Conservation (phyloP, 2,797 vertebrate genomes). For the Bradypodion ventrale region DNA sequence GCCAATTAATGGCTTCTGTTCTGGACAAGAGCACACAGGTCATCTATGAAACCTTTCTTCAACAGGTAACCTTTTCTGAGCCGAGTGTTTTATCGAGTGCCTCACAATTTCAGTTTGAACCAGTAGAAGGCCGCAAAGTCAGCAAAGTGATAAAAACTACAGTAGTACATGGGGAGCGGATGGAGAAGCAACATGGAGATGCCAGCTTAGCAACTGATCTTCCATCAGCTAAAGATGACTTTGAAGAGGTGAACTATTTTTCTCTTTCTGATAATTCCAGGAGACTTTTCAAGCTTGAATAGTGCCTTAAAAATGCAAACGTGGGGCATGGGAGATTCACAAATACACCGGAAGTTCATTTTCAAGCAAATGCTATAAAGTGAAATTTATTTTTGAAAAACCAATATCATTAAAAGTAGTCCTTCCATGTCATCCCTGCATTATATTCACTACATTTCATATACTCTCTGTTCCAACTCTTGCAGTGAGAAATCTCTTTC, state of each 20-base stretch:
- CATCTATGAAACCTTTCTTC: constrained; percentile 32
- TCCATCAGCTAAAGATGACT: constrained; percentile 94
- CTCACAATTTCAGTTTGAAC: constrained; percentile 88
- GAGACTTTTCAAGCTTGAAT: fast-evolving
- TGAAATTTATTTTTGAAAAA: neutral
- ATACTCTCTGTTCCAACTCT: no score
- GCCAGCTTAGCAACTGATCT: constrained; percentile 86
- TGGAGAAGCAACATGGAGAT: constrained; percentile 89
- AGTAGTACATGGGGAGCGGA: constrained; percentile 88
- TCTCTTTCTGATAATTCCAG: neutral
- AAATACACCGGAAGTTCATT: neutral
- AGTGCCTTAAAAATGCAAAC: neutral
- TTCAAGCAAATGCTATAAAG: neutral
- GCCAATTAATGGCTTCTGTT: neutral
- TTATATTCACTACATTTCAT: no score
- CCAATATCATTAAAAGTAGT: neutral
- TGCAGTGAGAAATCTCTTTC: no score
- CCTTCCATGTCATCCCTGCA: neutral
- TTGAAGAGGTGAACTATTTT: constrained; percentile 86
- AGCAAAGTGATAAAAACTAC: constrained; percentile 96
- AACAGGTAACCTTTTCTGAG: constrained; percentile 87
- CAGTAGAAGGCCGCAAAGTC: constrained; percentile 91
- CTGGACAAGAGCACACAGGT: neutral
- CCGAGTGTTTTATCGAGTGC: constrained; percentile 72
- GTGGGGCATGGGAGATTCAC: no score